Percentiles rank a stretch among this genome's conserved stretches.
Evolutionary conservation across 2,797 vertebrate genomes (phyloP).

Genomic region (Xenops minutus): DNA sequence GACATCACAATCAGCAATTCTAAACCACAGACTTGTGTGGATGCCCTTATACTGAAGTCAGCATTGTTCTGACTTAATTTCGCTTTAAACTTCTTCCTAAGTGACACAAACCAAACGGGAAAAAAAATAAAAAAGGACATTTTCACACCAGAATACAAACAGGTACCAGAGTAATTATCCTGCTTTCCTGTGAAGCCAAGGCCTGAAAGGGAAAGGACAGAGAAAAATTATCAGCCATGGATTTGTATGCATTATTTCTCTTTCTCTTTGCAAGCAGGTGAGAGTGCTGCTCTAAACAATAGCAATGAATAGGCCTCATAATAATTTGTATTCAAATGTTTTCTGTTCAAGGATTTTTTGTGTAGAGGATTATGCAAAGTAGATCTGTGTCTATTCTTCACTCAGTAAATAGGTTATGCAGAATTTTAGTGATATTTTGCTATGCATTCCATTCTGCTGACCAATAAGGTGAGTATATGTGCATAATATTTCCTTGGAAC

Average conservation of each 20-base stretch:
- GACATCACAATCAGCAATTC: neutral
- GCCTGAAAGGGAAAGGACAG: neutral
- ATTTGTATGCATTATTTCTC: neutral
- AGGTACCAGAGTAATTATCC: neutral
- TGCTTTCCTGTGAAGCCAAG: neutral
- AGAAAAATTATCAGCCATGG: neutral
- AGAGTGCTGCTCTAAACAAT: neutral
- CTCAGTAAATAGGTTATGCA: slow-evolving; percentile 3
- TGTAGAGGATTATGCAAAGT: slow-evolving; percentile 25
- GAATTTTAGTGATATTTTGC: slow-evolving; percentile 1
- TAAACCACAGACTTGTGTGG: neutral
- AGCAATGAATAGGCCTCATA: neutral
- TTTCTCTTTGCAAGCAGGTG: neutral
- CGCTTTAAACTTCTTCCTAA: neutral
- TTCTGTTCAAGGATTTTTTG: neutral
- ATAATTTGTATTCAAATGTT: slow-evolving; percentile 25
- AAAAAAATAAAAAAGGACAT: neutral
- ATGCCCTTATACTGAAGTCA: neutral
- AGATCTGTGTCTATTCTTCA: neutral
- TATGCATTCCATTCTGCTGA: neutral
- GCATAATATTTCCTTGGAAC: neutral
- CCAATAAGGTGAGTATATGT: neutral
- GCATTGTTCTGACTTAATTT: neutral
- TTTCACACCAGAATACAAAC: neutral
- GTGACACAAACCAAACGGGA: neutral